Base-by-base conservation (phyloP, 2,888 invertebrate species). In the Ochropacha duplaris region DNA sequence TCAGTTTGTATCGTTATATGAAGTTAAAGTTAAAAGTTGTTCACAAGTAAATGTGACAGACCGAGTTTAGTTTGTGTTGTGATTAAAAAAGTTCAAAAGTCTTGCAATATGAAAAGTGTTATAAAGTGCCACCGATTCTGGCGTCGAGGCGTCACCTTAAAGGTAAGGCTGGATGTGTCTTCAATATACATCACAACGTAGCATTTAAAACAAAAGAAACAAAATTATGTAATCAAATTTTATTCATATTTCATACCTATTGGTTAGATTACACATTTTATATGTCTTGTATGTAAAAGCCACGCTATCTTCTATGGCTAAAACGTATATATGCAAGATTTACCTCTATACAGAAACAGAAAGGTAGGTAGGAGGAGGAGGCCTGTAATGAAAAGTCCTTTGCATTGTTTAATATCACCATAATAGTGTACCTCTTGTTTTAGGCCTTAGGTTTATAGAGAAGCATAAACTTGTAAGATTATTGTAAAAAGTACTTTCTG, bases 91-190 rank as follows among this genome's bases (percentile, higher is more conserved):
- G 89, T 91, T 88, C 60, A 86, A 90, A 91, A 86, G 90, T 78
- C 81, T 86, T 83, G 78, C 84, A 87, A 88, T 88, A 93, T 92
- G 92, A 88, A 88, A 92, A 93, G 93, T 93, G 93, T 87, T 86
- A 72, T 82, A 86, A 93, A 93, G 93, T 93, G 93, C 91, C 88
- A 91, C 86, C 88, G 87, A 89, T 84, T 82, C 89, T 90, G 90
- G 86, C 91, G 84, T 88, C 92, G 87, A 88, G 91, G 88, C 92
- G 88, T 90, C 90, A 81, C 85, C 84, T 82, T 76, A 75, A 90
- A 93, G 93, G 93, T 93, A 93, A 93, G 93, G 90, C 87, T 90
- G 91, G 93, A 92, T 82, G 92, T 91, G 92, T 90, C 91, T 92
- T 86, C 86, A 88, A 86, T 88, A 86, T 79, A 89, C 88, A 91